These are phyloP conservation scores for Rhabditoides inermis DNA, from an alignment of 2,888 invertebrate genomes.

Conservation along the genomic window DNA sequence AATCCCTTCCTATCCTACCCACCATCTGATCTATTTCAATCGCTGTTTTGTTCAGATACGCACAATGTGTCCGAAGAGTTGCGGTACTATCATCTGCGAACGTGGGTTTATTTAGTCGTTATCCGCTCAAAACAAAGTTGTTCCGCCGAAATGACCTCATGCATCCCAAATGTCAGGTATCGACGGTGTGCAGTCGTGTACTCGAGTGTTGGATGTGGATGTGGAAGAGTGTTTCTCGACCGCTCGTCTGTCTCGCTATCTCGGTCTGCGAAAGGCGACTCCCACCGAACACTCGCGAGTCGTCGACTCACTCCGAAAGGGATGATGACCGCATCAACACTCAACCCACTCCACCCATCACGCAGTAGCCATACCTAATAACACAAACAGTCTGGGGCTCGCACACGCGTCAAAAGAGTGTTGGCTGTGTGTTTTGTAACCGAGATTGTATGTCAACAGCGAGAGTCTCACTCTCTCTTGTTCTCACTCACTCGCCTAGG, in stretches of 20 bases:
- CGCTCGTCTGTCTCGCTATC: conserved; percentile 3
- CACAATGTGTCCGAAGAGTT: conserved; percentile 17
- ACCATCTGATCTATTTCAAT: no score
- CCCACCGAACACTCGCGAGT: not conserved
- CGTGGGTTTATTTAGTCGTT: conserved; percentile 7
- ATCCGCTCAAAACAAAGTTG: not conserved
- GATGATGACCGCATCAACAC: not conserved
- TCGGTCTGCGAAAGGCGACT: conserved; percentile 3
- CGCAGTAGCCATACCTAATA: no score
- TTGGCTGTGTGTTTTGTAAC: no score
- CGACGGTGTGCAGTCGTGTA: conserved; percentile 21
- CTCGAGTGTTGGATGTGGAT: conserved; percentile 17
- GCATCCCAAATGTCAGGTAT: conserved; percentile 11
- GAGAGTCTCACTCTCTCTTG: no score
- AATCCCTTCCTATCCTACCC: no score
- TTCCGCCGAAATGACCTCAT: not conserved
- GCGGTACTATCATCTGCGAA: conserved; percentile 22
- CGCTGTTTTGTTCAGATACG: conserved; percentile 5
- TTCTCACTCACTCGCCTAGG: no score
- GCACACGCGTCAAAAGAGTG: no score
- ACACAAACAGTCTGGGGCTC: no score
- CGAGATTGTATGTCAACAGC: no score
- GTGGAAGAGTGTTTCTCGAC: conserved; percentile 19
- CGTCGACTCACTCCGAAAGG: not conserved
- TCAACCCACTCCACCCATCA: no score